Evolutionary conservation across 2,888 invertebrate genomes (phyloP), one percentile per base, ranked within the genome.

Genomic region (Apodemia duryi): DNA sequence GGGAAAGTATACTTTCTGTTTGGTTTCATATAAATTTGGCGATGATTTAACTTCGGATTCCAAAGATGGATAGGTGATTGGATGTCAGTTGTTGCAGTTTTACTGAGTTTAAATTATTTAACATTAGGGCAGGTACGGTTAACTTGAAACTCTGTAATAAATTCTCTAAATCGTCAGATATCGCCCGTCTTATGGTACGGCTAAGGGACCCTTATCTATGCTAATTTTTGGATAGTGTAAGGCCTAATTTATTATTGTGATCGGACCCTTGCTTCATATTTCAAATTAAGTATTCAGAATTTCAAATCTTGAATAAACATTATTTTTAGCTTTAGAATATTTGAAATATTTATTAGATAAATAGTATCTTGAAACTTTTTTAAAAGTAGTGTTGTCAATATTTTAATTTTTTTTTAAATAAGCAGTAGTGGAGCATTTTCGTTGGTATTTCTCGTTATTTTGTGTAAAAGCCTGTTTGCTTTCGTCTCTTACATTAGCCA

Each of bases 141-240:
- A 69, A 69, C 64, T 67, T 43, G 51, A 41, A 9, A 11, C 54
- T 54, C 54, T 29, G n/a, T 54, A 66, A 71, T 69, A 69, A 69
- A 69, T 70, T 69, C 29, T 54, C 28, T 28, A 10, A 28, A 54
- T 54, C 65, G 46, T 61, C 65, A 66, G 70, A 72, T 71, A 72
- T 43, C 67, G 29, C 28, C 28, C 69, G 69, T 70, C 72, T 72
- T 68, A 65, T 72, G 69, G 62, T 64, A 64, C 69, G 72, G 73
- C 76, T 76, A 74, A 71, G 70, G 69, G 66, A 62, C 43, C n/a
- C 70, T 72, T 79, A 81, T 81, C 81, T 81, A 81, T 81, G 81
- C 77, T 79, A 81, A 81, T 80, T 72, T 69, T 68, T 76, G 78
- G 73, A 71, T 68, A 70, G 74, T 72, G 71, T 70, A 70, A 72